Conservation (phyloP, 1,140 invertebrate species). For the Drosophila seguyi region DNA sequence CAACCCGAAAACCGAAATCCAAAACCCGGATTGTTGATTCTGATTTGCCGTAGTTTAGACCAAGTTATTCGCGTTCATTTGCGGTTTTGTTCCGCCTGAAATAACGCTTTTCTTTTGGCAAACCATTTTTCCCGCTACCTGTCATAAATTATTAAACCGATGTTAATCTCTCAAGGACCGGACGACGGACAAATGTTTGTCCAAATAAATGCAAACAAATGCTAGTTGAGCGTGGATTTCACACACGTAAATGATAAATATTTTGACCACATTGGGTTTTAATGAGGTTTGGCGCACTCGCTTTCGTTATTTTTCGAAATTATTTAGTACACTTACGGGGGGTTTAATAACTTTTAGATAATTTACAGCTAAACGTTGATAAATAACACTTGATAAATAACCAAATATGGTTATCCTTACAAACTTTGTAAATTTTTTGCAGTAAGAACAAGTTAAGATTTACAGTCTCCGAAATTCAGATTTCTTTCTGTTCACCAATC, state of each 20-base stretch:
- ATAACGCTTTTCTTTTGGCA: constrained; percentile 55
- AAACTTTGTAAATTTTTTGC: background rate
- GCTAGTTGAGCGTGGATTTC: constrained; percentile 36
- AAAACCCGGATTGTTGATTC: constrained; percentile 27
- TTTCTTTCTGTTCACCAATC: background rate
- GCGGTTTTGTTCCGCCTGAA: constrained; percentile 51
- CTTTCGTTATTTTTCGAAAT: constrained; percentile 31
- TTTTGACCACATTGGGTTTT: constrained; percentile 80
- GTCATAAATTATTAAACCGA: constrained; percentile 76
- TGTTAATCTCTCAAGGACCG: constrained; percentile 67
- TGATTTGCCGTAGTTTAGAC: constrained; percentile 33
- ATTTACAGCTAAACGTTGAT: background rate
- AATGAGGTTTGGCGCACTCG: constrained; percentile 67
- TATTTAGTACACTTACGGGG: constrained; percentile 15
- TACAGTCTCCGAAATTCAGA: background rate
- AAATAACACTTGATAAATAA: no score
- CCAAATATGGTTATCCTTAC: background rate
- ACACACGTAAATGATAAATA: constrained; percentile 69
- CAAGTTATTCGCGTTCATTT: constrained; percentile 53
- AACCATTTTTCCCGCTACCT: constrained; percentile 25
- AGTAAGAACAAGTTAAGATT: no score
- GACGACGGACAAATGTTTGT: constrained; percentile 44
- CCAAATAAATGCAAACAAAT: constrained; percentile 39
- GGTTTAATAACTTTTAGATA: background rate
- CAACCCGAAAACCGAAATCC: constrained; percentile 3